Percentiles rank a stretch among this genome's conserved stretches.
Evolutionary conservation across 2,113 vertebrate genomes (phyloP).

Genomic region (Anhinga rufa): DNA sequence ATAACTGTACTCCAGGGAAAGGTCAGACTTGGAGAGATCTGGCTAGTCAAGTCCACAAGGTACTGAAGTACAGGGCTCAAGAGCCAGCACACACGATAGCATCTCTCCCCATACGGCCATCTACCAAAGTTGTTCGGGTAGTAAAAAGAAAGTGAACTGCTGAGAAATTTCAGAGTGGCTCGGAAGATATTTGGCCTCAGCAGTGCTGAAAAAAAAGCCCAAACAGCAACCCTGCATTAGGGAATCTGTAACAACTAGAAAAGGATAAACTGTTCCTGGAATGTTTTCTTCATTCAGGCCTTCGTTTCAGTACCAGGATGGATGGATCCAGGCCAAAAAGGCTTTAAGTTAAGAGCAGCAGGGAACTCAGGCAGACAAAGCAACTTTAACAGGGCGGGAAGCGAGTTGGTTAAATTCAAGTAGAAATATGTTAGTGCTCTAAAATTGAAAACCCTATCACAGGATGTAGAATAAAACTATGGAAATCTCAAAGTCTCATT

Average conservation of each 20-base stretch:
- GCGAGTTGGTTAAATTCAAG: not conserved
- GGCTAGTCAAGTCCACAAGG: not conserved
- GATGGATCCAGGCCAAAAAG: not conserved
- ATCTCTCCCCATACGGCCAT: not conserved
- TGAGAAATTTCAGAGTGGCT: not conserved
- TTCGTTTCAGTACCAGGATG: not conserved
- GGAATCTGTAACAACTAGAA: not conserved
- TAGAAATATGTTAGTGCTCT: not conserved
- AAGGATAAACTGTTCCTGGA: constrained; percentile 23
- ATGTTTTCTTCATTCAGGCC: not conserved
- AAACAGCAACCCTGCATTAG: not conserved
- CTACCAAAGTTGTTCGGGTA: rapidly evolving
- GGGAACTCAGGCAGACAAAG: not conserved
- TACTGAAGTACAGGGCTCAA: not conserved
- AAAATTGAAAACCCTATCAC: not conserved
- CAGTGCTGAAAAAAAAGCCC: not conserved
- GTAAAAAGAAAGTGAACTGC: not conserved
- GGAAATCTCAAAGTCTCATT: not conserved
- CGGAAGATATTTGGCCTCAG: not conserved
- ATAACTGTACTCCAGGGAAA: not conserved
- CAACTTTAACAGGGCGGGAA: not conserved
- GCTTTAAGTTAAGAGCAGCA: not conserved
- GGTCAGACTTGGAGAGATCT: not conserved
- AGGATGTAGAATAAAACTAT: not conserved
- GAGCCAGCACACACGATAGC: not conserved